Base-by-base conservation (phyloP, 2,888 invertebrate genomes). In the Paralinhomoeus sp. region DNA sequence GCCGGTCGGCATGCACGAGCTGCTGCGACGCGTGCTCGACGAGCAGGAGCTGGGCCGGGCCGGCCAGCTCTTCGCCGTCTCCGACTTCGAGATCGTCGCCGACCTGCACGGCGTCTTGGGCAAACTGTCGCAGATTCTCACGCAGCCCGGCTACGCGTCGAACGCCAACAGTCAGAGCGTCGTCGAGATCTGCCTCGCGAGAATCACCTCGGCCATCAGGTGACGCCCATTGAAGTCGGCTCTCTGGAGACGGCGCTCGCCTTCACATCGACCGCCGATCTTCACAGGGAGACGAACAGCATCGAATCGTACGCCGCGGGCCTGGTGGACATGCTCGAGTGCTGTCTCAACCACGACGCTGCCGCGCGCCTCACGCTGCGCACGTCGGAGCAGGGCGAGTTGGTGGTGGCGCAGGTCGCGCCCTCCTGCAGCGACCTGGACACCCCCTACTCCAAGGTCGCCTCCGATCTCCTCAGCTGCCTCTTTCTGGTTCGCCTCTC, bases 391-490 rank as follows among this genome's bases (percentile, higher is more conserved):
- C 9, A 12, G 37, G 12, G 12, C 27, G 27, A 7, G 13, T 7
- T 5, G 3, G 20, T 42, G 9, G 13, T 12, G 5, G 3, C 5
- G 5, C 18, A 37, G 5, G 15, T 17, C n/a, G 20, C 5, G 31
- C 45, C 49, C 23, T 47, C 41, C 18, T 82, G 82, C 65, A 61
- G 59, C 43, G 80, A 81, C 64, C 80, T 80, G 59, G 85, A 87
- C 67, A 82, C 85, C 34, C 85, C 87, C 1, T 87, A 89, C 71
- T 83, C 85, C 40, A 89, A 89, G 68, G 87, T 89, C 58, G 84
- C 85, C 21, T 81, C 83, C 39, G 89, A 89, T 68, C 76, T 89
- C 50, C 79, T 89, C 60, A 83, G 84, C 52, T 84, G 83, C 66
- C 78, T 89, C 64, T 87, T 89, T 67, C 69, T 84, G 72, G 85